Conservation (phyloP, 2,797 vertebrate genomes). For the Urocyon cinereoargenteus region DNA sequence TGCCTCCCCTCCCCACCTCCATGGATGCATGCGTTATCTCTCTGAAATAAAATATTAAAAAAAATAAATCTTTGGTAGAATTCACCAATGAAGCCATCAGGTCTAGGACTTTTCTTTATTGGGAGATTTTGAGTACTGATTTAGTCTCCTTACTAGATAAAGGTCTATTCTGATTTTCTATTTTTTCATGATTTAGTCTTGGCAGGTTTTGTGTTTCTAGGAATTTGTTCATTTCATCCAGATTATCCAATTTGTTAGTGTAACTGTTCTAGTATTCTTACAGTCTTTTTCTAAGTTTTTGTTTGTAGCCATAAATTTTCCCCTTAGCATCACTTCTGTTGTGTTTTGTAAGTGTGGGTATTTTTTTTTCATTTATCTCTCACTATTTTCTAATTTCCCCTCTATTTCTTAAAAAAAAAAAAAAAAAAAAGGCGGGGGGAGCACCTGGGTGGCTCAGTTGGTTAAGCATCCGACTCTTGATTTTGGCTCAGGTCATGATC, state of each 20-base stretch:
- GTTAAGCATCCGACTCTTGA: neutral
- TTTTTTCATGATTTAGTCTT: neutral
- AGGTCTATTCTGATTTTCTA: neutral
- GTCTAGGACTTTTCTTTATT: neutral
- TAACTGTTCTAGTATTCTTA: neutral
- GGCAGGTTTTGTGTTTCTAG: neutral
- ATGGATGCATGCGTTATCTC: too few species aligned
- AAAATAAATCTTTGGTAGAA: neutral
- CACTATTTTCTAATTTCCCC: neutral
- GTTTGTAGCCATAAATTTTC: neutral
- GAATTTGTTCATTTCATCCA: neutral
- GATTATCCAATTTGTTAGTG: neutral
- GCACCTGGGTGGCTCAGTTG: neutral
- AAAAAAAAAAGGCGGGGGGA: too few species aligned
- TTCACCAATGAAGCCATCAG: neutral
- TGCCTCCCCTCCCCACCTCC: too few species aligned
- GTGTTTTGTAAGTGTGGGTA: neutral
- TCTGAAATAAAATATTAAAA: too few species aligned
- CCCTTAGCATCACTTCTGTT: neutral
- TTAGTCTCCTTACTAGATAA: neutral
- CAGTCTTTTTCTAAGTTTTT: neutral
- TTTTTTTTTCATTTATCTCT: neutral
- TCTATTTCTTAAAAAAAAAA: neutral
- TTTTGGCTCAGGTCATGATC: neutral
- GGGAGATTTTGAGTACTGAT: neutral